phyloP scores from a whole-genome alignment of 64 coral and sea anemone genomes.

The Montipora cactus region DNA sequence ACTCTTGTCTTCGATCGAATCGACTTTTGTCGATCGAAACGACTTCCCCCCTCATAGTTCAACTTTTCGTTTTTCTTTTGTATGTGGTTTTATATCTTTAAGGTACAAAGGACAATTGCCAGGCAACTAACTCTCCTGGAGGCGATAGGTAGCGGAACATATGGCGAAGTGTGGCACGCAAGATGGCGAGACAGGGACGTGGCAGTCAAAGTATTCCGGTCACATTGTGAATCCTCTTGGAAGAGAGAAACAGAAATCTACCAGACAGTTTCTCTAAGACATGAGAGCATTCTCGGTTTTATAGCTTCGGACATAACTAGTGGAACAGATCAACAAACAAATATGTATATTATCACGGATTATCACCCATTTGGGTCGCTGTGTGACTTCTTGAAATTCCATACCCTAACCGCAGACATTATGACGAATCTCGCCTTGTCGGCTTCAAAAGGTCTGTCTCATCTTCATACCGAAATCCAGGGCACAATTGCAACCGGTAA shows the following conservation, averaged over 20 bases:
- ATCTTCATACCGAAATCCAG: slow-evolving; percentile 95
- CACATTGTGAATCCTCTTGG: slow-evolving; percentile 89
- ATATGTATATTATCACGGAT: slow-evolving; percentile 96
- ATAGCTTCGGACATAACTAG: slow-evolving; percentile 82
- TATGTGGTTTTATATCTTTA: neutral
- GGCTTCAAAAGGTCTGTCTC: slow-evolving; percentile 78
- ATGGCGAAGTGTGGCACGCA: slow-evolving; percentile 92
- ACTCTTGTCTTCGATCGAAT: no score
- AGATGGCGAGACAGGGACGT: slow-evolving; percentile 86
- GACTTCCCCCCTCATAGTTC: neutral
- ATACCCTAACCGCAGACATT: slow-evolving; percentile 70
- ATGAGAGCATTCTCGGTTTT: slow-evolving; percentile 94
- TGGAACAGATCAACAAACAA: slow-evolving; percentile 82
- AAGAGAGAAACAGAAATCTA: slow-evolving; percentile 95
- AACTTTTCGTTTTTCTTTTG: neutral
- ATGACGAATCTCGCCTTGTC: slow-evolving; percentile 84
- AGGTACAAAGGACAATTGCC: slow-evolving; percentile 93
- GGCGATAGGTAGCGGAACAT: slow-evolving; percentile 87
- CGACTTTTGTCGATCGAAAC: no score
- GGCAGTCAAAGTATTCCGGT: slow-evolving; percentile 94
- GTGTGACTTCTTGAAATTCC: slow-evolving; percentile 81
- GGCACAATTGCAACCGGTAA: slow-evolving; percentile 78
- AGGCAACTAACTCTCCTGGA: slow-evolving; percentile 82
- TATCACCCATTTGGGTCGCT: slow-evolving; percentile 89
- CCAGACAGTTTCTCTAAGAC: slow-evolving; percentile 78